A percentile compares a stretch with the other conserved stretches of the same genome.
Conservation (phyloP, 2,797 vertebrate genomes). For the Sebastes itinus region DNA sequence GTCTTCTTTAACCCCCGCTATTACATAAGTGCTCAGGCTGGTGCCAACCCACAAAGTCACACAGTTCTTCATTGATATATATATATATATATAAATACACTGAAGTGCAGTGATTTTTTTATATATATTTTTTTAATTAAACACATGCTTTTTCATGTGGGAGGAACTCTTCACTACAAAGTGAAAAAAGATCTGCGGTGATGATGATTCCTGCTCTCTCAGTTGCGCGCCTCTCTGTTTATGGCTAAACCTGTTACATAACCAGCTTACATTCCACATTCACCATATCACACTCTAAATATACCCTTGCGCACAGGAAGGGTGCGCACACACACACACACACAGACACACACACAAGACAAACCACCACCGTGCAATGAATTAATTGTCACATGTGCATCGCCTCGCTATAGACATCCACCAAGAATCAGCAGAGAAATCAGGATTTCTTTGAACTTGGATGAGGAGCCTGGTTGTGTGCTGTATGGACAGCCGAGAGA, state of each 20-base stretch:
- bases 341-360: not conserved
- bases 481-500: slow-evolving; percentile 80
- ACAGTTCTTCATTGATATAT: slow-evolving; percentile 41
- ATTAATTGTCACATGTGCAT: slow-evolving; percentile 42
- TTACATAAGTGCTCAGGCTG: slow-evolving; percentile 83
- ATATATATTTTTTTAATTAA: not conserved
- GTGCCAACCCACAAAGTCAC: slow-evolving; percentile 72
- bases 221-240: slow-evolving; percentile 87
- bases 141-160: not conserved
- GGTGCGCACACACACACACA: slow-evolving; percentile 15
- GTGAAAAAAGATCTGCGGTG: slow-evolving; percentile 44
- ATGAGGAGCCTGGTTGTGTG: slow-evolving; percentile 70
- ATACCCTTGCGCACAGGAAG: slow-evolving; percentile 78
- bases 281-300: slow-evolving; percentile 93
- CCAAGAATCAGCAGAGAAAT: slow-evolving; percentile 42
- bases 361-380: slow-evolving; percentile 21
- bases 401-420: not conserved
- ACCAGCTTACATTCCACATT: slow-evolving; percentile 94
- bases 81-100: slow-evolving; percentile 5
- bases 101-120: not conserved
- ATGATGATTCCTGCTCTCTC: slow-evolving; percentile 67
- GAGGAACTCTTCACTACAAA: slow-evolving; percentile 8
- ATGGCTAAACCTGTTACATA: slow-evolving; percentile 98
- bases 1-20: slow-evolving; percentile 66
- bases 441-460: slow-evolving; percentile 85